phyloP scores from a whole-genome alignment of 2,113 vertebrate species.

The Malurus cyaneus region DNA sequence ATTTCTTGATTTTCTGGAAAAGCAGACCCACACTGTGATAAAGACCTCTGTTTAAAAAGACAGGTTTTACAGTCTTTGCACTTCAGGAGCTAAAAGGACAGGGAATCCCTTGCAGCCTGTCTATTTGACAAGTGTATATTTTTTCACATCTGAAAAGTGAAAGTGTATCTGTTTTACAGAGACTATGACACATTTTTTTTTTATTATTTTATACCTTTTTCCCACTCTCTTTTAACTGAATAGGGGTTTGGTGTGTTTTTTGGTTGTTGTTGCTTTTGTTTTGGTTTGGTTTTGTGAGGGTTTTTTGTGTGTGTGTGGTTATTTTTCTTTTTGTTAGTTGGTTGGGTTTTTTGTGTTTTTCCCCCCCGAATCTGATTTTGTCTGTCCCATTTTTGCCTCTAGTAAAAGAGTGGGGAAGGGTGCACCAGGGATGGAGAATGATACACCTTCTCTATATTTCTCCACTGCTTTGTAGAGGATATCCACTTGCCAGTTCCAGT shows the following conservation, averaged over 20 bases:
- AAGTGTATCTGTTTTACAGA: background rate
- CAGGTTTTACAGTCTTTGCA: background rate
- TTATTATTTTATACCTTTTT: background rate
- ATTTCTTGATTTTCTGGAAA: background rate
- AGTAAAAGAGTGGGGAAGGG: background rate
- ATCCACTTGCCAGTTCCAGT: background rate
- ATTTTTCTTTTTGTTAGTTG: background rate
- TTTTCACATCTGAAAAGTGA: background rate
- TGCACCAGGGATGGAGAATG: background rate
- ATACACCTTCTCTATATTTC: background rate
- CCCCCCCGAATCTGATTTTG: background rate
- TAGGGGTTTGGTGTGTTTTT: rapidly evolving
- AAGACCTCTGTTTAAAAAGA: background rate
- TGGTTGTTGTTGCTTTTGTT: background rate
- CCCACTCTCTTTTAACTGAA: background rate
- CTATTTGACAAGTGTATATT: background rate
- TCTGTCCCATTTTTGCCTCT: background rate
- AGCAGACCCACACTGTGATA: background rate
- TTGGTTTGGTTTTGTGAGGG: rapidly evolving
- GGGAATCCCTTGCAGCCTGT: background rate
- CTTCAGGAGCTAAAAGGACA: background rate
- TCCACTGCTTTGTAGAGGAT: background rate
- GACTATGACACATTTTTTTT: background rate
- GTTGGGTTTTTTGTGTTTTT: background rate
- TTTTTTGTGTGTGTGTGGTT: background rate